Evolutionary conservation across 2,797 vertebrate genomes (phyloP), one percentile per base, ranked within the genome.

Genomic region (Sarcoramphus papa): DNA sequence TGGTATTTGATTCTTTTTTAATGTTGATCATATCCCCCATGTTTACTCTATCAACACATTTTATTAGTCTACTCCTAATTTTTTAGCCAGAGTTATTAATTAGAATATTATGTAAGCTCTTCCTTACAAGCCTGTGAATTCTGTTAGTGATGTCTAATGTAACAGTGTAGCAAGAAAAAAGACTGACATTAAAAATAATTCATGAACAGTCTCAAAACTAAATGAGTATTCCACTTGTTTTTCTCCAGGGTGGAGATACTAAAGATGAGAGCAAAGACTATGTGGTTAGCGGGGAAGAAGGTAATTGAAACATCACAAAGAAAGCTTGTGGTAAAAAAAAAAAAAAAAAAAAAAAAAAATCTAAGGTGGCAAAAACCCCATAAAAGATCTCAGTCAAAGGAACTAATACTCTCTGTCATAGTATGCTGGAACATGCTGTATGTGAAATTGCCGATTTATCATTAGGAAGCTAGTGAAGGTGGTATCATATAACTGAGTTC

Each of bases 321-420:
- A 63, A 84, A 48, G 12, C 5, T 27, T 20, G 16, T 5, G 7
- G 3, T 35, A 8, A 40, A 40, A 51, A 53, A 60, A 24, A 41
- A 43, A 12, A 8, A 23, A 17, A 12, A 31, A 23, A 10, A 7
- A 4, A 18, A 30, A 53, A 51, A 37, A n/a, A 21, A 20, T 1
- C 6, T 7, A 43, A 48, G 3, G 3, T n/a, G 3, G 5, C 8
- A 51, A 70, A 85, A 0, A 0, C 3, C 0, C 4, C 28, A 13
- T 24, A 35, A 45, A 82, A 76, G 2, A 41, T 56, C 25, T 89
- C 18, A 72, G 4, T 73, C 33, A 92, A 85, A 70, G 7, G 12
- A 72, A 30, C 7, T 51, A 83, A 13, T 48, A 17, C 16, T 53
- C 8, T 82, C 30, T 47, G 14, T 56, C 45, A 48, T 24, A 54